Evolutionary conservation across 2,888 invertebrate species (phyloP).

Genomic region (Charanyca ferruginea): DNA sequence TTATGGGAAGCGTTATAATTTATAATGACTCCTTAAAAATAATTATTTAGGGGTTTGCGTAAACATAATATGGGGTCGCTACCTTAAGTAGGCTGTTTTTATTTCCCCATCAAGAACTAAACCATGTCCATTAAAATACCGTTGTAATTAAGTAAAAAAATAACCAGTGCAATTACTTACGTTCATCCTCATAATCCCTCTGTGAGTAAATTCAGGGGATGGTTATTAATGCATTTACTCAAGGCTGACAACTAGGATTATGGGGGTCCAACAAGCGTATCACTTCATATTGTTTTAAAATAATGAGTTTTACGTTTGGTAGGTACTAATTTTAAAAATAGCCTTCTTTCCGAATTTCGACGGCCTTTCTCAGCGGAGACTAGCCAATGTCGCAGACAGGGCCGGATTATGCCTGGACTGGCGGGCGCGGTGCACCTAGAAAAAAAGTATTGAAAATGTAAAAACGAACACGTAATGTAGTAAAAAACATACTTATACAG

Average conservation of each 20-base stretch:
- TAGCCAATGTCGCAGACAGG: no score
- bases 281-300: slow-evolving; percentile 2
- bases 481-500: no score
- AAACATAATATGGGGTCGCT: not conserved
- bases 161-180: slow-evolving; percentile 44
- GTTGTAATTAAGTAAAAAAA: slow-evolving; percentile 27
- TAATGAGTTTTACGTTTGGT: slow-evolving; percentile 10
- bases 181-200: slow-evolving; percentile 25
- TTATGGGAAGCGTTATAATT: no score
- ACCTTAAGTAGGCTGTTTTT: not conserved
- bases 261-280: slow-evolving; percentile 1
- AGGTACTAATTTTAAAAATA: not conserved
- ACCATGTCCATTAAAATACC: not conserved
- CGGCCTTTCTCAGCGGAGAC: no score
- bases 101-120: not conserved
- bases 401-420: no score
- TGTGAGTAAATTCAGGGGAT: slow-evolving; percentile 19
- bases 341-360: no score
- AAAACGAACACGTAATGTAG: no score
- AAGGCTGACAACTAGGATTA: slow-evolving; percentile 34
- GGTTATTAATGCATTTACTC: slow-evolving; percentile 24
- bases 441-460: no score
- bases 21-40: not conserved
- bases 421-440: no score
- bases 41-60: no score